Conservation (phyloP, 2,888 invertebrate species). For the Acronicta aceris region DNA sequence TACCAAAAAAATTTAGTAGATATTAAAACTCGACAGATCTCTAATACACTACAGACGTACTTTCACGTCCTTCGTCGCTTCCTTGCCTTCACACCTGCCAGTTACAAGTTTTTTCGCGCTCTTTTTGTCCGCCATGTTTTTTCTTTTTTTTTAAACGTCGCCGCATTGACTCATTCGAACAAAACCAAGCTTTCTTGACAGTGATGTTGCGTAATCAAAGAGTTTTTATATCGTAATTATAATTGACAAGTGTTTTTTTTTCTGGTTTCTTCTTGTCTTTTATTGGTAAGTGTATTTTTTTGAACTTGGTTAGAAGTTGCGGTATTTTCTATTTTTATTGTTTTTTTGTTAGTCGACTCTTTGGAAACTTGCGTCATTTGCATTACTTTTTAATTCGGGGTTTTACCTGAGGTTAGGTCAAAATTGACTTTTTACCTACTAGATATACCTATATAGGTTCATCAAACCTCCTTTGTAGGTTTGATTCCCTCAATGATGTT, state of each 20-base stretch:
- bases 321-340: conserved; percentile 2
- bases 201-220: conserved; percentile 62
- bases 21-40: conserved; percentile 53
- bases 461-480: no score
- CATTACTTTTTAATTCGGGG: conserved; percentile 13
- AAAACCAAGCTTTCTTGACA: conserved; percentile 63
- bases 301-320: conserved; percentile 4
- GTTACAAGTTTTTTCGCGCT: conserved; percentile 60
- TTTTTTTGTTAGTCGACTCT: conserved; percentile 5
- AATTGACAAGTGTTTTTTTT: conserved; percentile 39
- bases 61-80: conserved; percentile 72
- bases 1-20: no score
- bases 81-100: conserved; percentile 68
- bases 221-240: conserved; percentile 43
- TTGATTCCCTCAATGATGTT: background rate
- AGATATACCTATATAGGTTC: no score
- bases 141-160: conserved; percentile 53
- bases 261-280: conserved; percentile 13
- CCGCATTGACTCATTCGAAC: conserved; percentile 64
- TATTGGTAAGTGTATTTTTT: conserved; percentile 35
- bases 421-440: background rate
- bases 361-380: conserved; percentile 4
- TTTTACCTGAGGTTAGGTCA: background rate
- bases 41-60: conserved; percentile 65
- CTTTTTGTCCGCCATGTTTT: conserved; percentile 69